phyloP scores from a whole-genome alignment of 2,113 vertebrate species.

The Rhabdomys dilectus region DNA sequence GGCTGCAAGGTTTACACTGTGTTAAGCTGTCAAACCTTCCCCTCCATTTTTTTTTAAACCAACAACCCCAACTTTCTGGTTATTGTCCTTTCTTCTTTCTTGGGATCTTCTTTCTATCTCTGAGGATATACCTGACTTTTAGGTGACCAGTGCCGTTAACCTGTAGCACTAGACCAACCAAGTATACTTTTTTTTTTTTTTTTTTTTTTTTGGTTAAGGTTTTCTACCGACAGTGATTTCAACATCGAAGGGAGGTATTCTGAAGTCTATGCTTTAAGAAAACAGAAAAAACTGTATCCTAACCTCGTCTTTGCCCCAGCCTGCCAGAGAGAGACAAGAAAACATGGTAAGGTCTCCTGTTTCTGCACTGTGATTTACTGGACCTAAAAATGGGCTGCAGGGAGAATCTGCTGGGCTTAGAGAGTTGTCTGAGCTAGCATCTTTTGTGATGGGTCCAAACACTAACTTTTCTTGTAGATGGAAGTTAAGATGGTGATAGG shows the following conservation, averaged over 20 bases:
- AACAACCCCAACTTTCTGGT: neutral
- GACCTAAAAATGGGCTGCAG: neutral
- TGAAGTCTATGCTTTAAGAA: slow-evolving; percentile 47
- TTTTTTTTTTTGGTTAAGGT: slow-evolving; percentile 62
- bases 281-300: slow-evolving; percentile 72
- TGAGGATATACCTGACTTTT: neutral
- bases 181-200: neutral
- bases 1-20: neutral
- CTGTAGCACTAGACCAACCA: neutral
- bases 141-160: neutral
- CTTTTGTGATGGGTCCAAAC: neutral
- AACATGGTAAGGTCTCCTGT: slow-evolving; percentile 40
- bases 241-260: slow-evolving; percentile 76
- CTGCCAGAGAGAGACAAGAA: neutral
- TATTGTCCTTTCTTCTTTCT: neutral
- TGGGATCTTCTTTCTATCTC: neutral
- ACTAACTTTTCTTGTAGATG: neutral
- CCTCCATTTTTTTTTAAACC: neutral
- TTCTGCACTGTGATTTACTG: neutral
- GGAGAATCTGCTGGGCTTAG: neutral
- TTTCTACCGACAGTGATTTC: slow-evolving; percentile 76
- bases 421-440: neutral
- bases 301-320: slow-evolving; percentile 61
- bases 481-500: neutral
- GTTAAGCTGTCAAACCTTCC: neutral